These are phyloP conservation scores for Tupaia tana DNA, from an alignment of 2,113 vertebrate genomes.

Conservation along the genomic window DNA sequence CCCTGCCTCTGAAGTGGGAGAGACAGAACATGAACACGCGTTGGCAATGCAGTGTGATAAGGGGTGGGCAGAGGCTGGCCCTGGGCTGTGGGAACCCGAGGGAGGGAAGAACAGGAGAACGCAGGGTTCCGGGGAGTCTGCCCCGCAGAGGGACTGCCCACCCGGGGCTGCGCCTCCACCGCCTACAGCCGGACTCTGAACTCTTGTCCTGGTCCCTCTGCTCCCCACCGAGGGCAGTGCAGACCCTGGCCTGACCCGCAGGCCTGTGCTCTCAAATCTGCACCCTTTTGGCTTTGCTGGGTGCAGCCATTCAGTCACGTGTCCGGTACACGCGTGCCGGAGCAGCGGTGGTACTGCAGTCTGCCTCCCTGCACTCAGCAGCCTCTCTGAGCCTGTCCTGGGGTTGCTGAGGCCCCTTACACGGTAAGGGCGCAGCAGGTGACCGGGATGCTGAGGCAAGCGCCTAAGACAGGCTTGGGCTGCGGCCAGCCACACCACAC, in stretches of 20 bases:
- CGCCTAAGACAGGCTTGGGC: background rate
- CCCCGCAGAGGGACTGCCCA: fast-evolving
- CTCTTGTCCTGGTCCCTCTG: background rate
- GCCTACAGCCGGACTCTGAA: background rate
- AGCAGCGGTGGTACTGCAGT: no score
- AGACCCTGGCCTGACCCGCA: background rate
- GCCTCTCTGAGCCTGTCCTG: background rate
- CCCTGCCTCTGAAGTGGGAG: background rate
- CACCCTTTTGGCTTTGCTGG: background rate
- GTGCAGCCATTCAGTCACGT: background rate
- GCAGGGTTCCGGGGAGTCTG: background rate
- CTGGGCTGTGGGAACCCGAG: background rate
- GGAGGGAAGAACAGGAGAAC: background rate
- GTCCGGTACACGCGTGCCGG: background rate
- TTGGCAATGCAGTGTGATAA: background rate
- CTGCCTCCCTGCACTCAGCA: no score
- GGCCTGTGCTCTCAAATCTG: background rate
- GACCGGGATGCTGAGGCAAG: fast-evolving
- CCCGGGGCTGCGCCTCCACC: background rate
- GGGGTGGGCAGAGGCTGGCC: background rate
- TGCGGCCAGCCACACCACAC: background rate
- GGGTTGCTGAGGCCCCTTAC: background rate
- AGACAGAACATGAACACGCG: background rate
- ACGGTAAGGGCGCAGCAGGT: background rate
- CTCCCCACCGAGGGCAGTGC: no score